phyloP scores from a whole-genome alignment of 2,797 vertebrate species.

The Cyprinella venusta region DNA sequence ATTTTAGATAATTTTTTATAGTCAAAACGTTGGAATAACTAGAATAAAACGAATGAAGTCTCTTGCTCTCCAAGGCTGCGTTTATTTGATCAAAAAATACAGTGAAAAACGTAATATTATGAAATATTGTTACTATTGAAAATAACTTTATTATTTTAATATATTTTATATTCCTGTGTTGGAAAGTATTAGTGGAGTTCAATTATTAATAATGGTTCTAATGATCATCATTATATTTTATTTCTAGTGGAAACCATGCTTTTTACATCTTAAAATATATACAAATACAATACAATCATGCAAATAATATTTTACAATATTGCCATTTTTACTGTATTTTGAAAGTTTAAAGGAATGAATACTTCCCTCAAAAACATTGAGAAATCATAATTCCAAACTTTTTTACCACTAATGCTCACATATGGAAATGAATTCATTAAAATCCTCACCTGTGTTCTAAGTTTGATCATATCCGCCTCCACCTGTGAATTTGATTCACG shows the following conservation, averaged over 20 bases:
- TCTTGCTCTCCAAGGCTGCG: not conserved
- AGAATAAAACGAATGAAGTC: not conserved
- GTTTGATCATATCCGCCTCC: slow-evolving; percentile 99
- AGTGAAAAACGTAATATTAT: too few species aligned
- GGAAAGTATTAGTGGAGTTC: too few species aligned
- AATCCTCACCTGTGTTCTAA: slow-evolving; percentile 91
- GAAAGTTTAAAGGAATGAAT: not conserved
- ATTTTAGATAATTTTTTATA: too few species aligned
- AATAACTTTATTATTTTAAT: too few species aligned
- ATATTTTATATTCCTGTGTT: too few species aligned
- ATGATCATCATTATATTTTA: not conserved
- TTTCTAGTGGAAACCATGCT: not conserved
- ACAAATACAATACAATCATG: not conserved
- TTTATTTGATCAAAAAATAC: too few species aligned
- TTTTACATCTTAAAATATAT: not conserved
- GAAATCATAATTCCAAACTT: not conserved
- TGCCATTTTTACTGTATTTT: not conserved
- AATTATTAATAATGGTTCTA: too few species aligned
- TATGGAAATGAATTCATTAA: not conserved
- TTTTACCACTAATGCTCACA: not conserved
- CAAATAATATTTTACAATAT: not conserved
- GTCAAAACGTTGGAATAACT: not conserved
- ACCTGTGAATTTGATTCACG: slow-evolving; percentile 98
- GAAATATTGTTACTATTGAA: too few species aligned
- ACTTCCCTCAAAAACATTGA: not conserved